Base-by-base conservation (phyloP, 2,113 vertebrate genomes). In the Scartelaos histophorus region DNA sequence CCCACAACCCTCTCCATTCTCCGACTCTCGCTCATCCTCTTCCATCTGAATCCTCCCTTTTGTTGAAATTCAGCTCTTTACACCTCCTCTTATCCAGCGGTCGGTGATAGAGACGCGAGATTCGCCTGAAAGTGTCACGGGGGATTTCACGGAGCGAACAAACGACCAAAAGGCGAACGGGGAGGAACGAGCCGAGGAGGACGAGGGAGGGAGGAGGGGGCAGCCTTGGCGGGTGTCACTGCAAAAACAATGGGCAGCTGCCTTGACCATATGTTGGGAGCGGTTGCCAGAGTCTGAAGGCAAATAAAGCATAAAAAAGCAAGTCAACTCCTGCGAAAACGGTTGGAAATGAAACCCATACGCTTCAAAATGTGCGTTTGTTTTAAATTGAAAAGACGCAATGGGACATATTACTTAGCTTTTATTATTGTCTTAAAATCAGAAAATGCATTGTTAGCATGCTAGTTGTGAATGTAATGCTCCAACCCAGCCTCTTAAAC, bases 91-190 rank as follows among this genome's bases (percentile, higher is more conserved):
- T 4, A 38, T 74, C 51, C 17, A 46, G 45, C 11, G 67, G 19
- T 56, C 68, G 53, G 68, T 73, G 82, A 91, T 90, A 88, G 85
- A 90, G 90, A 89, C 34, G 35, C 74, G 75, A 68, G 83, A 90
- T 89, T 72, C 24, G 72, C 85, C 86, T 85, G 85, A 83, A 86
- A 83, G 70, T 87, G 90, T 89, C 87, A 85, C 86, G 86, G 76
- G 67, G 80, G 85, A 92, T 92, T 92, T 91, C 85, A 91, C 90
- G 88, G 74, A 3, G 19, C 57, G 16, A 75, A 64, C 47, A 7
- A 69, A 78, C 19, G 38, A 74, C 66, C 19, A 72, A 58, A 1
- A 70, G 54, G 65, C 7, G 54, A 60, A 25, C 16, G 15, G 47
- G 19, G 57, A 60, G 24, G 56, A n/a, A 54, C 72, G 64, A 19